Conservation (phyloP, 2,797 vertebrate genomes). For the Rhincodon typus region DNA sequence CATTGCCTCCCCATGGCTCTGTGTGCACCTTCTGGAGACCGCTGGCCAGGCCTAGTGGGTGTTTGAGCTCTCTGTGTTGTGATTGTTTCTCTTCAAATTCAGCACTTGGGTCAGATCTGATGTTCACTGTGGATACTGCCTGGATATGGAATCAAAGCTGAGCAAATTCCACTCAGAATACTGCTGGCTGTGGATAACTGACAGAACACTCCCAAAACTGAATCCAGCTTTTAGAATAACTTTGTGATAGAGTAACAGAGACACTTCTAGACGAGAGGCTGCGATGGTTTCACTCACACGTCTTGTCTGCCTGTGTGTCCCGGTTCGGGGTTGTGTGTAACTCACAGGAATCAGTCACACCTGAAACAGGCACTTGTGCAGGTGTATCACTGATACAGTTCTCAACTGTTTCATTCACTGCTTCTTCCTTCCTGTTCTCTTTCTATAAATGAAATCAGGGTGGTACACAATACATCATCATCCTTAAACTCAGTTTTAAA, state of each 20-base stretch:
- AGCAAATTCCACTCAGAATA: neutral
- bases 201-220: neutral
- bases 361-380: conserved; percentile 61
- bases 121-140: neutral
- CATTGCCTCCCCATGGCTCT: neutral
- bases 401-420: conserved; percentile 55
- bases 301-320: conserved; percentile 45
- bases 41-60: neutral
- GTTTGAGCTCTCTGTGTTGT: neutral
- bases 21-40: neutral
- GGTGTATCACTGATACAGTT: conserved; percentile 58
- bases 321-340: conserved; percentile 65
- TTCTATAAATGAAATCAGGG: conserved; percentile 61
- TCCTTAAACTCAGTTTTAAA: neutral
- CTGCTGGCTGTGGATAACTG: neutral
- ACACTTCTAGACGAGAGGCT: neutral
- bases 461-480: conserved; percentile 52
- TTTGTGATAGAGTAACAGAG: neutral
- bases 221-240: neutral
- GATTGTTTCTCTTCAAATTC: neutral
- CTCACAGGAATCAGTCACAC: conserved; percentile 61
- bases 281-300: conserved; percentile 51
- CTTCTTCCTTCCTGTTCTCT: conserved; percentile 72
- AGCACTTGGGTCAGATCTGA: neutral
- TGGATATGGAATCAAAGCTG: neutral